Conservation (phyloP, 2,113 vertebrate genomes). For the Monopterus albus region DNA sequence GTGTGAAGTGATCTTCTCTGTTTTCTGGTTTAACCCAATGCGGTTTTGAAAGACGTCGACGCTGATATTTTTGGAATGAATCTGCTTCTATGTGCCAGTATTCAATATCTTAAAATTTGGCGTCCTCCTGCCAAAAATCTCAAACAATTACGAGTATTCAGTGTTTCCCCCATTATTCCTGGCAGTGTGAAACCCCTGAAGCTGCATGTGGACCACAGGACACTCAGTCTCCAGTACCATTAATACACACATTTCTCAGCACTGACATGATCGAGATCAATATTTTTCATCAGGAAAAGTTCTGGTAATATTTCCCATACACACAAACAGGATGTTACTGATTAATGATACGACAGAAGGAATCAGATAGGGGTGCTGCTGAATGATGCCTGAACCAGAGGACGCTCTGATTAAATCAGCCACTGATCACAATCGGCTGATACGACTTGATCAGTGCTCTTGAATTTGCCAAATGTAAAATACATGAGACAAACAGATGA, state of each 20-base stretch:
- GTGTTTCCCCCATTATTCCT: slow-evolving; percentile 46
- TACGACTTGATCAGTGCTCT: no score
- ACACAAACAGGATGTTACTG: neutral
- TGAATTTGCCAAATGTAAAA: no score
- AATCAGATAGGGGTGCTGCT: neutral
- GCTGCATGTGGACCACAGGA: slow-evolving; percentile 4
- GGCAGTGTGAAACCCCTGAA: slow-evolving; percentile 20
- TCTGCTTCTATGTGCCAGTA: slow-evolving; percentile 15
- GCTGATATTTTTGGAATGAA: slow-evolving; percentile 19
- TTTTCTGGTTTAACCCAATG: slow-evolving; percentile 5
- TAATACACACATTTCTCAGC: slow-evolving; percentile 7
- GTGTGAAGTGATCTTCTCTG: neutral
- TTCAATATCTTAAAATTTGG: slow-evolving; percentile 23
- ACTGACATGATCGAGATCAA: neutral
- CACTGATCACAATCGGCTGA: no score
- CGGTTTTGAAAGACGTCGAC: neutral
- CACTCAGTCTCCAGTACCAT: neutral
- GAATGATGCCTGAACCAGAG: neutral
- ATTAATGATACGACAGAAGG: neutral
- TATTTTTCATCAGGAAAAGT: neutral
- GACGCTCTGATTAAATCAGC: no score
- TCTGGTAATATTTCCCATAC: neutral
- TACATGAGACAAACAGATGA: no score
- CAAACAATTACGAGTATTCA: slow-evolving; percentile 43
- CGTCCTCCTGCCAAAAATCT: slow-evolving; percentile 25